These are phyloP conservation scores for Bimastos eiseni DNA, from an alignment of 2,888 invertebrate species.

Conservation along the genomic window DNA sequence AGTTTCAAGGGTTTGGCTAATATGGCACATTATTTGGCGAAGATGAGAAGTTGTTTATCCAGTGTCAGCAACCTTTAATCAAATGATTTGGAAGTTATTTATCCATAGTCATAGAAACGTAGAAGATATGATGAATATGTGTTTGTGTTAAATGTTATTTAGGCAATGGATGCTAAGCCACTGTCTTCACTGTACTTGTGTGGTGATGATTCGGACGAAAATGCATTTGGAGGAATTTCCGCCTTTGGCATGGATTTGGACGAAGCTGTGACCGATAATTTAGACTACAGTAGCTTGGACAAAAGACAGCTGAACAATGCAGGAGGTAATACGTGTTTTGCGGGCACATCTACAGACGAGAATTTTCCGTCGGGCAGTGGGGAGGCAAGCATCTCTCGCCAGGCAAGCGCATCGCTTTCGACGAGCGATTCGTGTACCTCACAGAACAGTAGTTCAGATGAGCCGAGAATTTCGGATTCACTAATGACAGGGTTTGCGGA, in stretches of 20 bases:
- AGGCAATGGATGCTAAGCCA: conserved; percentile 8
- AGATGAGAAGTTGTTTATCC: no score
- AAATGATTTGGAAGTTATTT: not conserved
- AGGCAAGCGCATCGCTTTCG: not conserved
- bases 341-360: not conserved
- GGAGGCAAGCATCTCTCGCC: not conserved
- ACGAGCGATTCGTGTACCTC: not conserved
- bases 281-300: not conserved
- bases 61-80: not conserved
- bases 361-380: not conserved
- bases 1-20: no score
- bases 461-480: not conserved
- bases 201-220: conserved; percentile 13
- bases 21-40: no score
- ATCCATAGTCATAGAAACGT: not conserved
- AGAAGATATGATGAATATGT: not conserved
- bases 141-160: not conserved
- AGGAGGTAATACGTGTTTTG: not conserved
- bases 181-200: conserved; percentile 21
- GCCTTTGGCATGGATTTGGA: conserved; percentile 23
- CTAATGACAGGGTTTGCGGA: conserved; percentile 13
- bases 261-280: not conserved
- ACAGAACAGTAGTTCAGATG: not conserved
- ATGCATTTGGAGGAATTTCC: conserved; percentile 10
- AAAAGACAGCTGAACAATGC: not conserved